These are phyloP conservation scores for Alaudala cheleensis DNA, from an alignment of 2,113 vertebrate species.

Conservation along the genomic window DNA sequence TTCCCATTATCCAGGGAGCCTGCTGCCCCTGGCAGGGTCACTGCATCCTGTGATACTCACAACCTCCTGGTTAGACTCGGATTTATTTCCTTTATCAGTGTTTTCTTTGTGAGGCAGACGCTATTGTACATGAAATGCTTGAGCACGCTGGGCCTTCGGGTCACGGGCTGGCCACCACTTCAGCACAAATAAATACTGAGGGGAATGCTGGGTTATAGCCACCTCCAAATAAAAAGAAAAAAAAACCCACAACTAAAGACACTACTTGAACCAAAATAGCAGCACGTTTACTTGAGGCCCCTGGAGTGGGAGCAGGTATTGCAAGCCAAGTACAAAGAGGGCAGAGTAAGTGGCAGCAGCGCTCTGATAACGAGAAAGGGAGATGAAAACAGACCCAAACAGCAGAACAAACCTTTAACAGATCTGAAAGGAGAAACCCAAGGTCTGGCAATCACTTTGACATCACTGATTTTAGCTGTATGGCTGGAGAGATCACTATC, in stretches of 20 bases:
- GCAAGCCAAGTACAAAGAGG: neutral
- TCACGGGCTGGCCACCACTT: neutral
- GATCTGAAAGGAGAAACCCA: neutral
- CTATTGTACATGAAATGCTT: neutral
- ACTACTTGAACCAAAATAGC: neutral
- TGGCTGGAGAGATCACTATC: neutral
- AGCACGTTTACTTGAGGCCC: neutral
- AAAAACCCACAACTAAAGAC: neutral
- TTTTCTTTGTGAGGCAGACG: neutral
- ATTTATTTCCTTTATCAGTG: neutral
- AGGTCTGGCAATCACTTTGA: neutral
- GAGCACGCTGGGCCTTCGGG: fast-evolving
- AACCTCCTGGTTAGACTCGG: too few species aligned
- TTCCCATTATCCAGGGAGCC: neutral
- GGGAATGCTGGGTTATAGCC: neutral
- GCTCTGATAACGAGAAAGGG: neutral
- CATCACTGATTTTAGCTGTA: neutral
- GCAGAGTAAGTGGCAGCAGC: neutral
- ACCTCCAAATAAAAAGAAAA: neutral
- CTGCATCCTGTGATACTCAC: neutral
- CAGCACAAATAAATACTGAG: neutral
- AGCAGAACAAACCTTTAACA: neutral
- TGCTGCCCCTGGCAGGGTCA: neutral
- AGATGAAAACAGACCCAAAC: neutral
- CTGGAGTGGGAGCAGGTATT: neutral